Base-by-base conservation (phyloP, 1,140 invertebrate species). In the Oryctes rhinoceros region DNA sequence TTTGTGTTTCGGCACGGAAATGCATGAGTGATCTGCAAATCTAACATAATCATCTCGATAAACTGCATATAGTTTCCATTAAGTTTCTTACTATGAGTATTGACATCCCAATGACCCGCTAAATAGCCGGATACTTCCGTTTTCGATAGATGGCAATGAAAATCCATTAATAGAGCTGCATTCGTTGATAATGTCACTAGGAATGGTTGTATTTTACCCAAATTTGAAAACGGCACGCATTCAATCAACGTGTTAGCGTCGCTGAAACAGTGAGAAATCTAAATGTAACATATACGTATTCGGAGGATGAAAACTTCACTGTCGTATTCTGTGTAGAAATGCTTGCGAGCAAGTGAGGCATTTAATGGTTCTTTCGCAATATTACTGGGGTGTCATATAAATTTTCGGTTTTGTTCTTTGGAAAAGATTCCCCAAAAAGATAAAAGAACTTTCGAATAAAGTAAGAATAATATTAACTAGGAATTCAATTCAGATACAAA, bases 61-160 rank as follows among this genome's bases (percentile, higher is more conserved):
- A 30, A 24, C 1, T n/a, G 11, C 30, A 47, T 44, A 18, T 3
- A 76, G 10, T 47, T 47, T 10, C 47, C 20, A 39, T n/a, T 35
- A 79, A 62, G 48, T 74, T 83, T 91, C 92, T 92, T 92, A 98
- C 97, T 96, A 84, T 99, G 97, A 83, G 93, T 92, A 88, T 96
- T 96, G 65, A 96, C 93, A 89, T 98, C 97, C 97, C 97, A 99
- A 67, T 94, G 93, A 30, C 97, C 97, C 78, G 94, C 97, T 30
- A 99, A 88, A 88, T 98, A 99, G 3, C 97, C 97, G 85, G 96
- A 96, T 37, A 98, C 94, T 91, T 99, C 97, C 83, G 94, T 94
- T 82, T 94, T 94, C 18, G 95, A 96, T 80, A 98, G 89, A 88
- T 98, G 97, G 86, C 96, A 96, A 86, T 99, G 97, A 82, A 98